Percentiles rank a stretch among this genome's conserved stretches.
Conservation (phyloP, 1,140 invertebrate species). For the Reticulitermes speratus region DNA sequence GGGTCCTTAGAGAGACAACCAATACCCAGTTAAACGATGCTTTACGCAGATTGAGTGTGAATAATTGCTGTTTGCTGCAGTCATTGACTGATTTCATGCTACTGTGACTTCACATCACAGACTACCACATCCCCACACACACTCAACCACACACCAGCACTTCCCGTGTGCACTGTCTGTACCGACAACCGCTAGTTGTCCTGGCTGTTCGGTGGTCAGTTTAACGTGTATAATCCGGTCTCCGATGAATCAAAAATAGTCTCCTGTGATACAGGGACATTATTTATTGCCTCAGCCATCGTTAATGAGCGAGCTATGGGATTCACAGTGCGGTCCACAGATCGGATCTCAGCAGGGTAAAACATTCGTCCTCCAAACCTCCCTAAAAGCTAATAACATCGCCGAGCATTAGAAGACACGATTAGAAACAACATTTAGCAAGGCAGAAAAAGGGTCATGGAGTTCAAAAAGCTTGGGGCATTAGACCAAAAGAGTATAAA, state of each 20-base stretch:
- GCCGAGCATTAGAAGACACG: no score
- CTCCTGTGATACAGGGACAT: background rate
- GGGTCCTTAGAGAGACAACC: background rate
- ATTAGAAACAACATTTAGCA: no score
- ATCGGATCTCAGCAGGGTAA: background rate
- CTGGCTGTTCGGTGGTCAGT: background rate
- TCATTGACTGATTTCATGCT: background rate
- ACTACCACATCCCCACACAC: background rate
- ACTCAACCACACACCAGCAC: background rate
- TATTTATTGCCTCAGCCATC: background rate
- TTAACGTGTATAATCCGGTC: background rate
- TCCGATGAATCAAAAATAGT: background rate
- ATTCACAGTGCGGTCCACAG: background rate
- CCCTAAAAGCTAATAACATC: background rate
- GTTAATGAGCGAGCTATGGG: background rate
- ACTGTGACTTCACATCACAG: background rate
- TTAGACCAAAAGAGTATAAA: no score
- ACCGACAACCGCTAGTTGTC: background rate
- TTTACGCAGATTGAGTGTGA: background rate
- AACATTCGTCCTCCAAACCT: background rate
- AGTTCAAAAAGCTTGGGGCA: no score
- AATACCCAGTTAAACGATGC: background rate
- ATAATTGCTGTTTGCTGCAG: background rate
- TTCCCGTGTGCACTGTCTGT: background rate
- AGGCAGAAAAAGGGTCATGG: no score